phyloP scores from a whole-genome alignment of 2,797 vertebrate species.

The Trachurus trachurus region DNA sequence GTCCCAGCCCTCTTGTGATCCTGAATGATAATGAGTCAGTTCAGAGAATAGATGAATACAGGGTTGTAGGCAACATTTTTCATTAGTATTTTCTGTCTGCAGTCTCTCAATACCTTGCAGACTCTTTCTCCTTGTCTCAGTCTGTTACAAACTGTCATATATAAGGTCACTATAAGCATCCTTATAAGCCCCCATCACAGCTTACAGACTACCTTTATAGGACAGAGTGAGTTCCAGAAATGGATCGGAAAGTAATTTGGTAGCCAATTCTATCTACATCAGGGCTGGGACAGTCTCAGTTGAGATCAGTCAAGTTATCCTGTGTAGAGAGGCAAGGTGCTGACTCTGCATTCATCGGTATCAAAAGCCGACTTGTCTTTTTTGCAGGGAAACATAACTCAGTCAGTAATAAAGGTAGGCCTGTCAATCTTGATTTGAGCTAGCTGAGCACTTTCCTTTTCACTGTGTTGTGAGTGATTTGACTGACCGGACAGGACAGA shows the following conservation, averaged over 20 bases:
- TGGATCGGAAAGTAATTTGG: conserved; percentile 77
- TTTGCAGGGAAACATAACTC: conserved; percentile 81
- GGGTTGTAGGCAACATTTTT: conserved; percentile 27
- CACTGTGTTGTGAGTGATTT: conserved; percentile 75
- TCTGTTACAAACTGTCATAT: conserved; percentile 42
- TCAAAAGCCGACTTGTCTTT: conserved; percentile 80
- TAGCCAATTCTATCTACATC: conserved; percentile 71
- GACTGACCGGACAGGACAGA: conserved; percentile 56
- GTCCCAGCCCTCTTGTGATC: conserved; percentile 51
- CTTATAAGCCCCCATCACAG: conserved; percentile 55
- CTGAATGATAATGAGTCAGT: conserved; percentile 41
- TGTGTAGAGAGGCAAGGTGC: conserved; percentile 70
- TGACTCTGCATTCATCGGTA: conserved; percentile 76
- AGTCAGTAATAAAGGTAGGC: conserved; percentile 83
- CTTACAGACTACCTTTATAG: conserved; percentile 63
- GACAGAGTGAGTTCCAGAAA: conserved; percentile 69
- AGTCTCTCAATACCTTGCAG: conserved; percentile 21
- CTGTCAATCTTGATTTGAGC: conserved; percentile 83
- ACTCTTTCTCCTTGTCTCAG: conserved; percentile 29
- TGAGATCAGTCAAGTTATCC: conserved; percentile 77
- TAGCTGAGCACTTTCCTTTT: conserved; percentile 72
- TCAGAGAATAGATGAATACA: conserved; percentile 23
- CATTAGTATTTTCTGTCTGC: conserved; percentile 4
- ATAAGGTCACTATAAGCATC: conserved; percentile 55
- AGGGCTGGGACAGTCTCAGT: conserved; percentile 68